Evolutionary conservation across 2,113 vertebrate genomes (phyloP), one percentile per base, ranked within the genome.

Genomic region (Oophaga pumilio): DNA sequence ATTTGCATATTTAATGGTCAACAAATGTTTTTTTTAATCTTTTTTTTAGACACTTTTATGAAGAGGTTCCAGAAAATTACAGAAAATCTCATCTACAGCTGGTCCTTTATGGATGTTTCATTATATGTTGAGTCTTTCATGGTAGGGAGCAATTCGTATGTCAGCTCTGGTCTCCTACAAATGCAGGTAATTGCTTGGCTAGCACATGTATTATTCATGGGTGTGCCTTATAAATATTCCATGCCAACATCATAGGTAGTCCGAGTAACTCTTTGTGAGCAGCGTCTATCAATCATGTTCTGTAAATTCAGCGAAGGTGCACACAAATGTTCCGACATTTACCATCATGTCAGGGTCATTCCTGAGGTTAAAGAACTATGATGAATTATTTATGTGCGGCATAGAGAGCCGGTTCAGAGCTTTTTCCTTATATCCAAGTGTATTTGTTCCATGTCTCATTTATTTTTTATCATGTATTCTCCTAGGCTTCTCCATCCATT

Each of bases 241-340:
- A 74, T 74, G 17, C 6, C 17, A 49, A 50, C 33, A 74, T 74
- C 71, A 49, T 43, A 74, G 33, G 15, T 49, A 74, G 71, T 50
- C 71, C 33, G 1, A 62, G 56, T 62, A 81, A 80, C 53, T 57
- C 56, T 60, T 60, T 43, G 12, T 81, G 24, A 62, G 59, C 59
- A 20, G 59, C 57, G 62, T 81, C 33, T n/a, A n/a, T 49, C 59
- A 81, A 22, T 22, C 17, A n/a, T 64, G 79, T 64, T 81, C 24
- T 87, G 6, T 57, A 82, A 73, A 87, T 82, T 15, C 20, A 73
- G 33, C 8, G 22, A 71, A 6, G 53, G 57, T 73, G 20, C 66
- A 74, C 49, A 82, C 28, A 60, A 76, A 69, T 64, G 57, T 59
- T 74, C 56, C 69, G 79, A 82, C 79, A 87, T 87, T 82, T 87